Conservation (phyloP, 1,140 invertebrate genomes). For the Bombus sylvicola region DNA sequence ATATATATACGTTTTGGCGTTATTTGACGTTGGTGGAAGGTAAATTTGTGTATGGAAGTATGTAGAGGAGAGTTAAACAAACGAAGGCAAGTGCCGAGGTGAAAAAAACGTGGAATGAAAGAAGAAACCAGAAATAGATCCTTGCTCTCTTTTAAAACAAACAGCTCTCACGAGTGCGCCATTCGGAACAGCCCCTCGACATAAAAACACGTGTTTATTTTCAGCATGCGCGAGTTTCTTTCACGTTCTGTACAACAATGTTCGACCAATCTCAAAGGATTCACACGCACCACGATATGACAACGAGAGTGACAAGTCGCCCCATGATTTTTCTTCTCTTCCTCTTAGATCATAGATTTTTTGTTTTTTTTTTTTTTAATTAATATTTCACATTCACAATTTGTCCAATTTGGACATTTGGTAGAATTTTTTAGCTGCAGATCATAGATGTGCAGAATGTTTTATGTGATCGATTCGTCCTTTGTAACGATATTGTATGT, state of each 20-base stretch:
- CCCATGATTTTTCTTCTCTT: neutral
- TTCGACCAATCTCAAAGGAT: neutral
- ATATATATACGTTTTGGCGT: no score
- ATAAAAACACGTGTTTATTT: slow-evolving; percentile 1
- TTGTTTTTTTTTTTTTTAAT: no score
- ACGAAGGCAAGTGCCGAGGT: neutral
- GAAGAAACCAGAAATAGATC: neutral
- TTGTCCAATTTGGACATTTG: no score
- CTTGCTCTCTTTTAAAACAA: neutral
- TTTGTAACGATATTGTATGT: neutral
- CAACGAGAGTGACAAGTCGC: neutral
- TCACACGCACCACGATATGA: neutral
- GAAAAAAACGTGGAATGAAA: neutral
- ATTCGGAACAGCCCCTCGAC: neutral
- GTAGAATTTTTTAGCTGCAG: no score
- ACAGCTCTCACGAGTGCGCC: neutral
- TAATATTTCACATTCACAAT: no score
- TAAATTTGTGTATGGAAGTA: no score
- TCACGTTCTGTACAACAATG: neutral
- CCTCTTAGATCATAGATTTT: neutral
- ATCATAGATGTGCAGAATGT: neutral
- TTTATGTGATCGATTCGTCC: neutral
- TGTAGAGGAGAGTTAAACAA: neutral
- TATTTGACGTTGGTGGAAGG: no score
- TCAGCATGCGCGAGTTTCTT: neutral